Evolutionary conservation across 2,888 invertebrate species (phyloP), one percentile per base, ranked within the genome.

Genomic region (Cistogaster globosa): DNA sequence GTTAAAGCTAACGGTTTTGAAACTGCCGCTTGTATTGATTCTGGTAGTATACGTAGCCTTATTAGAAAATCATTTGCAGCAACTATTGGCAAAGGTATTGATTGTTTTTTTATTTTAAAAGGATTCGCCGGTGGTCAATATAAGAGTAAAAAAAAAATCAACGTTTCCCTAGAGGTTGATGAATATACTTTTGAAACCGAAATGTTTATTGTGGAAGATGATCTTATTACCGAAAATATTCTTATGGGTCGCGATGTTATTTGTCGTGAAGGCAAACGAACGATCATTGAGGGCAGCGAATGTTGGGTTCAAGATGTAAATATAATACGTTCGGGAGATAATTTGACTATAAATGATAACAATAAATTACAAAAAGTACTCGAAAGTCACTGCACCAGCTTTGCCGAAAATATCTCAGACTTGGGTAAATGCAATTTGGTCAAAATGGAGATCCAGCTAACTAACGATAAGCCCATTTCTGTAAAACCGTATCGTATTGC

Each of bases 401-500:
- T 82, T 32, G 60, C 79, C 5, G 67, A 81, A n/a, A 82, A 79
- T 20, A 65, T 65, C 14, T 14, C 51, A 1, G 84, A 84, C 38
- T 26, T 86, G 20, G 85, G 82, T 20, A 86, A 77, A 26, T 85
- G 85, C 36, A 71, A 32, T 42, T 18, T 80, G 9, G 51, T 74
- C 0, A 86, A 83, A 62, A 86, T 87, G 86, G 48, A 86, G 16
- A 86, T 87, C 16, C 11, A 58, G 18, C 12, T 86, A 18, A 67
- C 53, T 6, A 75, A 58, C 0, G 8, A 77, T 0, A 67, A 42
- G 5, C 85, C 81, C 0, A 42, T 86, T 12, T 67, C 63, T 26
- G 11, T 51, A 4, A 87, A 82, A 45, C 86, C 86, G n/a, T 87
- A 87, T 45, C 76, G 86, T 8, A 20, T 86, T 11, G 67, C 87